A percentile compares a stretch with the other conserved stretches of the same genome.
Conservation (phyloP, 2,113 vertebrate species). For the Fulmarus glacialis region DNA sequence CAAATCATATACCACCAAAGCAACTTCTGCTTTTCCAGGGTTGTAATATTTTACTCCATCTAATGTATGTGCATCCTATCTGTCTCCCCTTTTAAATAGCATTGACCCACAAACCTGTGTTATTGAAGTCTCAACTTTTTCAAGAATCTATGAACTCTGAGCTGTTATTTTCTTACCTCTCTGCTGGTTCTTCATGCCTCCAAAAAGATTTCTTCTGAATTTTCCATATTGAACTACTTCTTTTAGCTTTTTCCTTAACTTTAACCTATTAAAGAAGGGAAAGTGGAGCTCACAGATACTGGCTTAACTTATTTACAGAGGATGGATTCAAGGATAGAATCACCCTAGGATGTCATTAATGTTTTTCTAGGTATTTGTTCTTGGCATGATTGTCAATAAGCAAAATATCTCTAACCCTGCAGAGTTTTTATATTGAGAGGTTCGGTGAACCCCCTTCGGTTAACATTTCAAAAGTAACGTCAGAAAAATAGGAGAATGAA, state of each 20-base stretch:
- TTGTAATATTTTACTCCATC: neutral
- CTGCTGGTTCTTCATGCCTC: neutral
- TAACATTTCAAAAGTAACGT: neutral
- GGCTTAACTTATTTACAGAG: neutral
- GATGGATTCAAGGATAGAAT: neutral
- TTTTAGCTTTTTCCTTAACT: neutral
- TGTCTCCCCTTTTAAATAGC: neutral
- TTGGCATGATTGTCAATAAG: neutral
- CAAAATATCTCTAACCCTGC: neutral
- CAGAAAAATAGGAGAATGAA: neutral
- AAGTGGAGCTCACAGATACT: neutral
- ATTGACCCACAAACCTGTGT: neutral
- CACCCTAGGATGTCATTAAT: neutral
- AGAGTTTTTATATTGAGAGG: neutral
- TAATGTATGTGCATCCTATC: rapidly evolving
- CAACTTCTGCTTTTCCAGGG: neutral
- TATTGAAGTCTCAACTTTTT: neutral
- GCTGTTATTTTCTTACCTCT: neutral
- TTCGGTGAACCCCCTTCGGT: neutral
- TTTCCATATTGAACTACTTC: neutral
- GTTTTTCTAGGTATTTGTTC: neutral
- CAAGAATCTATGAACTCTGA: neutral
- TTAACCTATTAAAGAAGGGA: neutral
- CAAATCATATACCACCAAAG: neutral
- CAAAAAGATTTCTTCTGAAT: neutral